Percentiles rank a stretch among this genome's conserved stretches.
phyloP scores from a whole-genome alignment of 2,888 invertebrate species.

The Drosophila longiperda region DNA sequence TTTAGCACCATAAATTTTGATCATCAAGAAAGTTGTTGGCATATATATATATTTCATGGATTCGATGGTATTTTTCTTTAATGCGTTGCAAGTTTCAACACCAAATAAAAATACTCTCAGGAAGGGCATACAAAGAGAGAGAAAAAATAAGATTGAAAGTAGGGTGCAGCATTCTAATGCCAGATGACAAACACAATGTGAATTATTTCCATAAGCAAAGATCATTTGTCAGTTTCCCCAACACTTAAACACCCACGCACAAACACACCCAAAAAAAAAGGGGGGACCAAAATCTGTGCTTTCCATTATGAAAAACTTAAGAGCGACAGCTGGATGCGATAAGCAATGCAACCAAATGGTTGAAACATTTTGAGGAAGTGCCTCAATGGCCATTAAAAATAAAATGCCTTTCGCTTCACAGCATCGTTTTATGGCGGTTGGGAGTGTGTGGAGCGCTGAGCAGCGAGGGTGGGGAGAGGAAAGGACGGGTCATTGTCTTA shows the following conservation, averaged over 20 bases:
- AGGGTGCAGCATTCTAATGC: background rate
- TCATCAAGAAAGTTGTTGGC: background rate
- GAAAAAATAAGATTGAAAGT: background rate
- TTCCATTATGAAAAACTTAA: conserved; percentile 54
- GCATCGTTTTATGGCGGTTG: conserved; percentile 51
- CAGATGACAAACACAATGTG: conserved; percentile 37
- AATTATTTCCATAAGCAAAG: conserved; percentile 62
- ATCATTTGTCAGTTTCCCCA: conserved; percentile 67
- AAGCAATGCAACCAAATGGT: conserved; percentile 29
- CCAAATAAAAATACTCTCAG: background rate
- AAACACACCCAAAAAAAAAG: background rate
- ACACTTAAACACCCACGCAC: background rate
- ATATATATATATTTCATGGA: background rate
- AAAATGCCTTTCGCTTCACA: conserved; percentile 56
- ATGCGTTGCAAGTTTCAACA: background rate
- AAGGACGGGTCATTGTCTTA: conserved; percentile 43
- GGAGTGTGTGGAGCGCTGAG: background rate
- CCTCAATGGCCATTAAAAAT: conserved; percentile 50
- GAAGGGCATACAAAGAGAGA: background rate
- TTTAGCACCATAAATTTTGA: background rate
- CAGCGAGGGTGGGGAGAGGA: background rate
- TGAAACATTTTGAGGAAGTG: conserved; percentile 36
- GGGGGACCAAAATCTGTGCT: conserved; percentile 43
- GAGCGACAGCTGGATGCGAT: conserved; percentile 47
- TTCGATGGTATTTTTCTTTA: background rate